phyloP scores from a whole-genome alignment of 2,113 vertebrate species.

The Oreochromis tanganicae region DNA sequence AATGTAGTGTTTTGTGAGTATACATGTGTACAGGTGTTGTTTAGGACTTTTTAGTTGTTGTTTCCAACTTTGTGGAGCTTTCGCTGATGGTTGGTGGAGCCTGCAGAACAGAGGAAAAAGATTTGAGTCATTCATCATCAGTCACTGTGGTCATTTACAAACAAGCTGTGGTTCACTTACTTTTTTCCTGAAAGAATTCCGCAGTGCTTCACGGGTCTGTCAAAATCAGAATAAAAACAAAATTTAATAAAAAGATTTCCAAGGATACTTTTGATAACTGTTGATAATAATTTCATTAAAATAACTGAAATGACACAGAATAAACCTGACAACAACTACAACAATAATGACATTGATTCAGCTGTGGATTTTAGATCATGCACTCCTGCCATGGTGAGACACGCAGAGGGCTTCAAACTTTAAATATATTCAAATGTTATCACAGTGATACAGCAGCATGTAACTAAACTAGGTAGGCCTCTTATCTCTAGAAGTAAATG shows the following conservation, averaged over 20 bases:
- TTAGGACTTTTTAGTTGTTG: neutral
- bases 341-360: neutral
- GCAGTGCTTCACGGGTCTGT: slow-evolving; percentile 61
- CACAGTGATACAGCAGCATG: rapidly evolving
- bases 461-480: neutral
- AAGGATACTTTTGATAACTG: neutral
- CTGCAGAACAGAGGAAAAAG: slow-evolving; percentile 3
- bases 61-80: neutral
- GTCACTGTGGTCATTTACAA: neutral
- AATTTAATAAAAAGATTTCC: rapidly evolving
- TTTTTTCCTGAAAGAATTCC: neutral
- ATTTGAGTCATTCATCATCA: neutral
- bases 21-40: neutral
- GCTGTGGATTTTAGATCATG: rapidly evolving
- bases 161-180: slow-evolving; percentile 29
- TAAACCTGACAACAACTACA: neutral
- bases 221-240: neutral
- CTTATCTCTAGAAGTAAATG: neutral
- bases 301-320: rapidly evolving
- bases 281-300: rapidly evolving
- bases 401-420: neutral
- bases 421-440: neutral
- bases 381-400: rapidly evolving
- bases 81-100: neutral
- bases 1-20: neutral